Base-by-base conservation (phyloP, 2,888 invertebrate species). In the Cerastis leucographa region DNA sequence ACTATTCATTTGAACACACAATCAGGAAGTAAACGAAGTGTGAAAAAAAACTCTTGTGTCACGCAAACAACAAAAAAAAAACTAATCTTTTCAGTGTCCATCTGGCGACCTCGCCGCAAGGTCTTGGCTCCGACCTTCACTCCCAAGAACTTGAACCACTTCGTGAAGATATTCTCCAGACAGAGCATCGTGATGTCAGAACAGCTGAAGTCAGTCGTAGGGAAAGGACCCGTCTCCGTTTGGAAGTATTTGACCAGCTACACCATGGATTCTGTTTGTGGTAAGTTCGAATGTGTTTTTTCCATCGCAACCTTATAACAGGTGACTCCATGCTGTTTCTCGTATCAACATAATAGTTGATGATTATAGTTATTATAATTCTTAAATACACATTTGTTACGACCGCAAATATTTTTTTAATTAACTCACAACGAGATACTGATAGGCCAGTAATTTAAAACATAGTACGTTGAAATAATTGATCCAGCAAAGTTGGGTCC, bases 71-170 rank as follows among this genome's bases (percentile, higher is more conserved):
- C 2, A 17, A 44, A n/a, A n/a, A n/a, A n/a, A n/a, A n/a, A n/a
- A n/a, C n/a, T n/a, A n/a, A n/a, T n/a, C 35, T 56, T 44, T 1
- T 1, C 46, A 87, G 87, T 86, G 4, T 46, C 68, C 4, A 87
- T 88, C 25, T 88, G 89, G 94, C 91, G 93, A 0, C 91, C 90
- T 0, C 91, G 94, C 1, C 92, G 94, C 0, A 94, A 94, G 67
- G 74, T 92, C 11, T 76, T 94, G 0, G 90, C 91, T 19, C 93
- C 93, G 3, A 91, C 89, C 1, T 93, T 94, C 75, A 89, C 86
- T 1, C 82, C 86, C 4, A 93, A 90, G 81, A 92, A 91, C 40
- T 69, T 94, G 9, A 87, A 90, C 54, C 80, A 85, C 14, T 94
- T 93, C 46, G 87, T 91, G 46, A 78, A 86, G 2, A 84, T 93